Evolutionary conservation across 2,113 vertebrate species (phyloP), one percentile per base, ranked within the genome.

Genomic region (Oceanites oceanicus): DNA sequence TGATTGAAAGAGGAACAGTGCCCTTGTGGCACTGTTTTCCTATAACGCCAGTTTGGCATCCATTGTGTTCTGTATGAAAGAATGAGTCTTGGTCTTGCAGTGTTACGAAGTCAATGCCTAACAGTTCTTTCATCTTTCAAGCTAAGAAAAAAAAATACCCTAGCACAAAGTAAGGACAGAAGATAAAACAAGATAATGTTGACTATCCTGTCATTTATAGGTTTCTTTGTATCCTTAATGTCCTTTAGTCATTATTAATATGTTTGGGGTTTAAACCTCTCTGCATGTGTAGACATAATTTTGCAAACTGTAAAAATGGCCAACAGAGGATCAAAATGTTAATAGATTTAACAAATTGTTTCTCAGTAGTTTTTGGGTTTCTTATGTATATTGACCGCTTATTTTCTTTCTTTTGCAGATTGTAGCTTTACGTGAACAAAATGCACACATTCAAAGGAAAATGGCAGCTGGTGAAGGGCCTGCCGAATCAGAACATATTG

Each of bases 361-460:
- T 63, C 20, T 74, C 9, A 20, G 23, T 36, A 16, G 23, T 82
- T 92, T 85, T 52, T 15, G 8, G 7, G 3, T 49, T 77, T 71
- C 29, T 83, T 62, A 32, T 13, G 7, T 59, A 22, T 73, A 49
- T 56, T 96, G 62, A 90, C 16, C 50, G 20, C 66, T 78, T 86
- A 3, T 30, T 96, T 65, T 95, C 85, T 72, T 88, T 97, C 4
- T 97, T 94, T 97, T 97, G 30, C 98, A 99, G 99, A 99, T 99
- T 78, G 98, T 99, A 98, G 99, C 99, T 97, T 99, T 99, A 97
- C 98, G 99, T 82, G 99, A 99, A 96, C 99, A 99, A 98, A 99
- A 99, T 98, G 99, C 99, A 89, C 99, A 99, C 96, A 99, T 99
- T 96, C 99, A 99, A 97, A 99, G 99, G 93, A 99, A 99, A 98